Percentiles rank a stretch among this genome's conserved stretches.
Conservation (phyloP, 2,888 invertebrate species). For the Laothoe populi region DNA sequence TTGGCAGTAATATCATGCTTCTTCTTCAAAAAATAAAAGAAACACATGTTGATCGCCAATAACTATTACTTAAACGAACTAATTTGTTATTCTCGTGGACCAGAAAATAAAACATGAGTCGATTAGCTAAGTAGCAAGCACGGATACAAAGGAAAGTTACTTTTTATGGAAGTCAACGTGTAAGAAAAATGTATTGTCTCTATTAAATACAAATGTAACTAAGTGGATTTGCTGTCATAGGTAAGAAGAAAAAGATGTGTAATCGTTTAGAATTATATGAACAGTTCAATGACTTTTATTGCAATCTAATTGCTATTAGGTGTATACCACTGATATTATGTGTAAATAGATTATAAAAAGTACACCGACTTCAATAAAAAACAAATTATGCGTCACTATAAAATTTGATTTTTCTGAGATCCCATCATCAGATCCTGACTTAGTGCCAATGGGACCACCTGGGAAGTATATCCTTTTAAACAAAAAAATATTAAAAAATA, state of each 20-base stretch:
- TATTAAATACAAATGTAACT: constrained; percentile 1
- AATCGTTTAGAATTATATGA: background rate
- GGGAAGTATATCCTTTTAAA: no score
- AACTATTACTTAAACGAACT: constrained; percentile 34
- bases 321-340: background rate
- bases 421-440: no score
- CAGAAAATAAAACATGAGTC: constrained; percentile 43
- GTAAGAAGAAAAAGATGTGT: background rate
- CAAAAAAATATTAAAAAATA: no score
- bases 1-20: background rate
- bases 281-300: background rate
- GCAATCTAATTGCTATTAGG: background rate
- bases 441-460: no score
- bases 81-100: constrained; percentile 39
- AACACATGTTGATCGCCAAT: constrained; percentile 26
- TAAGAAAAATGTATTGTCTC: constrained; percentile 30
- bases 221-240: background rate
- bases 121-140: constrained; percentile 37
- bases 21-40: constrained; percentile 7
- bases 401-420: no score
- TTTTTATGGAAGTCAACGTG: constrained; percentile 37
- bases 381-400: no score
- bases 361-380: no score
- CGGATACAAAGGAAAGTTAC: constrained; percentile 43
- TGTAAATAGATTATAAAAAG: no score